Evolutionary conservation across 2,888 invertebrate genomes (phyloP).

Genomic region (Idaea biselata): DNA sequence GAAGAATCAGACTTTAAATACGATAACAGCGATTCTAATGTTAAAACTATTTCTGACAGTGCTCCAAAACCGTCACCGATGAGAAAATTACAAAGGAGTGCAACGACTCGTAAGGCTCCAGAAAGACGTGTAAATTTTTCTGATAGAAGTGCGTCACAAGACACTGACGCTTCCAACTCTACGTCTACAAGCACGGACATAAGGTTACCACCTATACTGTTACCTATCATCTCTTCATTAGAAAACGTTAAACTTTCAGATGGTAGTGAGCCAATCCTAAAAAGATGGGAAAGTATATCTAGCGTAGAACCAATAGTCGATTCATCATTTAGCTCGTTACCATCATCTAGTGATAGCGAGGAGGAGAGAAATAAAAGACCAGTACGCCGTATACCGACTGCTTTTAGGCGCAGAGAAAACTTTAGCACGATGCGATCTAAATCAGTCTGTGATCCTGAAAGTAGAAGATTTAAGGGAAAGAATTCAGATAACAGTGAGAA

Average conservation of each 20-base stretch:
- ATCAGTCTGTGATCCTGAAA: conserved; percentile 76
- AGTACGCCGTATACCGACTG: conserved; percentile 64
- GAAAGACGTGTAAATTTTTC: conserved; percentile 78
- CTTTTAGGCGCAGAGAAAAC: conserved; percentile 62
- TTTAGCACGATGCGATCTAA: conserved; percentile 69
- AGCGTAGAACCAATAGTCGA: conserved; percentile 87
- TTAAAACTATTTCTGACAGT: conserved; percentile 42
- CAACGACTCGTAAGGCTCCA: conserved; percentile 66
- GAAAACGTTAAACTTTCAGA: conserved; percentile 74
- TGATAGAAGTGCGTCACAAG: conserved; percentile 81
- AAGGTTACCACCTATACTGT: conserved; percentile 85
- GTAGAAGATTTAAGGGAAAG: conserved; percentile 53
- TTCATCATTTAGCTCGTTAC: conserved; percentile 83
- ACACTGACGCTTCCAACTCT: conserved; percentile 82
- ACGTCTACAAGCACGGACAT: conserved; percentile 82
- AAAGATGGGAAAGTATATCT: conserved; percentile 83
- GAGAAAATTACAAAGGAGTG: conserved; percentile 66
- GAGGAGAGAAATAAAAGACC: conserved; percentile 63
- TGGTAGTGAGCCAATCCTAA: conserved; percentile 62
- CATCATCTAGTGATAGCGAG: conserved; percentile 75
- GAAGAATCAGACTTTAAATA: conserved; percentile 60
- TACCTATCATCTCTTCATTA: conserved; percentile 84
- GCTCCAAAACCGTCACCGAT: conserved; percentile 41
- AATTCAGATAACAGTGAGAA: conserved; percentile 68
- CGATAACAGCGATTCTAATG: conserved; percentile 46